Conservation (phyloP, 2,888 invertebrate genomes). For the Muscina levida region DNA sequence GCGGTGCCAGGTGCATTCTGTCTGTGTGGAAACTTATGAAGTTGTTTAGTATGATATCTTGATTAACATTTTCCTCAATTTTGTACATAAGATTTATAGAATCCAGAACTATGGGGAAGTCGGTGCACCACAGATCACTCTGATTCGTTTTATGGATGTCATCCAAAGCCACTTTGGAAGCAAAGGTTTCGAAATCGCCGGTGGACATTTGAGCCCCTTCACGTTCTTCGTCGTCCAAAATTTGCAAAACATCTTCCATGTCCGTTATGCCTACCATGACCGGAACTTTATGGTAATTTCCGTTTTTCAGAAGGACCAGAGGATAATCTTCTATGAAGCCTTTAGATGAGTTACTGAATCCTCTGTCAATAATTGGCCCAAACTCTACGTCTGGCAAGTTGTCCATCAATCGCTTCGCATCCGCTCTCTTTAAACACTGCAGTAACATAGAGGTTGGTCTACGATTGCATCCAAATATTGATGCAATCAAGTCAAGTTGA, state of each 20-base stretch:
- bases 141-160: constrained; percentile 82
- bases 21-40: constrained; percentile 88
- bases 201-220: constrained; percentile 82
- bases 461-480: constrained; percentile 85
- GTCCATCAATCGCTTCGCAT: constrained; percentile 83
- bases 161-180: constrained; percentile 83
- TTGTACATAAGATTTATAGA: constrained; percentile 89
- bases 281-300: constrained; percentile 85
- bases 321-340: constrained; percentile 87
- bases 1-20: constrained; percentile 87
- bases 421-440: constrained; percentile 85
- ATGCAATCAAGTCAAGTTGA: constrained; percentile 84
- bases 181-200: constrained; percentile 82
- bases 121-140: constrained; percentile 82
- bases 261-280: constrained; percentile 89
- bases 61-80: constrained; percentile 79
- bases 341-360: constrained; percentile 84
- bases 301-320: constrained; percentile 83
- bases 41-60: constrained; percentile 83
- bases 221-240: constrained; percentile 78
- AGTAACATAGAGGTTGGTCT: constrained; percentile 85
- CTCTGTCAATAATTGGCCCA: constrained; percentile 89
- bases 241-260: constrained; percentile 89
- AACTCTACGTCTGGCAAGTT: constrained; percentile 84
- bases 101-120: constrained; percentile 85